A percentile compares a stretch with the other conserved stretches of the same genome.
Evolutionary conservation across 2,888 invertebrate genomes (phyloP).

Genomic region (Portevinia maculata): DNA sequence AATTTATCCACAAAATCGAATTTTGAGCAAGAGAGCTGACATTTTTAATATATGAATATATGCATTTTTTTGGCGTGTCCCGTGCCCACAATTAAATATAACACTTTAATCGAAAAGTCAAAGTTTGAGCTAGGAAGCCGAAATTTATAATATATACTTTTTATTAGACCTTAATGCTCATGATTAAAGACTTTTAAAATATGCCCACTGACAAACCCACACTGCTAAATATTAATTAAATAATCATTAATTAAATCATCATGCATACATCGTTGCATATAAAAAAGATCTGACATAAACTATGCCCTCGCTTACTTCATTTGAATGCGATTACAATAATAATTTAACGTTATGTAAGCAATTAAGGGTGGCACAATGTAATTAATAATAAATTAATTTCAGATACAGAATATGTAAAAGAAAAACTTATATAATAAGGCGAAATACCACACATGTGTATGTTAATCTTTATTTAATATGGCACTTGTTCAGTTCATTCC

Average conservation of each 20-base stretch:
- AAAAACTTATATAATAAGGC: not conserved
- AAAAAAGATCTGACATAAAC: not conserved
- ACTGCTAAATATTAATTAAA: conserved; percentile 9
- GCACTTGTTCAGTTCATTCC: conserved; percentile 13
- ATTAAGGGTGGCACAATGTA: conserved; percentile 29
- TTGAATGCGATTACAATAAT: conserved; percentile 14
- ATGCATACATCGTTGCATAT: not conserved
- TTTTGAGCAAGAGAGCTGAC: too few species aligned
- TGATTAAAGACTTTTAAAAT: too few species aligned
- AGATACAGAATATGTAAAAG: conserved; percentile 10
- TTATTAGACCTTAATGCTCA: too few species aligned
- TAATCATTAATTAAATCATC: conserved; percentile 10
- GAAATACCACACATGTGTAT: conserved; percentile 20
- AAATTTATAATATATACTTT: too few species aligned
- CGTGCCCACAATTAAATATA: too few species aligned
- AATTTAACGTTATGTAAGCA: conserved; percentile 31
- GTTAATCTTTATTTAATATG: conserved; percentile 45
- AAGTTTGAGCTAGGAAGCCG: too few species aligned
- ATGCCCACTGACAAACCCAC: too few species aligned
- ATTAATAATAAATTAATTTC: conserved; percentile 45
- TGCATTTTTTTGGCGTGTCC: too few species aligned
- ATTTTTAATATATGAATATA: too few species aligned
- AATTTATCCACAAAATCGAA: too few species aligned
- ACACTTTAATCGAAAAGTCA: too few species aligned
- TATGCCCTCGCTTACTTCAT: not conserved